Conservation (phyloP, 30 jellyfish, hydroid and myxozoan species). For the Aurelia aurita complex sp. Pacific region DNA sequence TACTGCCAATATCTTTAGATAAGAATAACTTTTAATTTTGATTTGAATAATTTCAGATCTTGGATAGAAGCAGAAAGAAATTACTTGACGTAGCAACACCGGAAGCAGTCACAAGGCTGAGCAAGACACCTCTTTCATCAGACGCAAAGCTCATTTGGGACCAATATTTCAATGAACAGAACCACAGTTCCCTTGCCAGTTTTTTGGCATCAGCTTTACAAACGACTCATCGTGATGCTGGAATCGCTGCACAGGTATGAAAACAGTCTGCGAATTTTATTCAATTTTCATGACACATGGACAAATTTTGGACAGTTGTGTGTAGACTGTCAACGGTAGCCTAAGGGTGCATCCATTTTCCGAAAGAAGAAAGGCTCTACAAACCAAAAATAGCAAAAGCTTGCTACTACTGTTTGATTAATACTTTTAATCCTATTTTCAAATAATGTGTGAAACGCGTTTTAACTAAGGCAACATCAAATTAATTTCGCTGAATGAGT, state of each 20-base stretch:
- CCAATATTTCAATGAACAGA: constrained; percentile 52
- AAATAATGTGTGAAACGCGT: no score
- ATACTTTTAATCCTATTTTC: no score
- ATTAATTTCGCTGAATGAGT: no score
- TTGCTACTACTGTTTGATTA: no score
- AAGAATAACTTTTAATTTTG: no score
- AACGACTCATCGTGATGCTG: not conserved
- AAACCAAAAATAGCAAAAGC: no score
- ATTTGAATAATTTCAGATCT: constrained; percentile 23
- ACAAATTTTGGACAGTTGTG: not conserved
- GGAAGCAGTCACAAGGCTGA: constrained; percentile 53
- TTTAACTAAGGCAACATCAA: no score
- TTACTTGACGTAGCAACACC: constrained; percentile 74
- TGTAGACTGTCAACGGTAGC: no score
- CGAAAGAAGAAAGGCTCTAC: no score
- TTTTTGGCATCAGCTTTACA: constrained; percentile 11
- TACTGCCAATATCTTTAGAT: no score
- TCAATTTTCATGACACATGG: not conserved
- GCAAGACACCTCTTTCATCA: constrained; percentile 7
- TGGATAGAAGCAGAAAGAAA: constrained; percentile 34
- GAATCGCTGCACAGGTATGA: constrained; percentile 16
- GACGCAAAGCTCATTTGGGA: constrained; percentile 40
- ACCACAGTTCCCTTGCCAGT: constrained; percentile 35
- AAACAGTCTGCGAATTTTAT: not conserved
- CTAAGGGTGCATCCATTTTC: no score